Evolutionary conservation across 1,140 invertebrate species (phyloP), one percentile per base, ranked within the genome.

Genomic region (Cephus cinctus): DNA sequence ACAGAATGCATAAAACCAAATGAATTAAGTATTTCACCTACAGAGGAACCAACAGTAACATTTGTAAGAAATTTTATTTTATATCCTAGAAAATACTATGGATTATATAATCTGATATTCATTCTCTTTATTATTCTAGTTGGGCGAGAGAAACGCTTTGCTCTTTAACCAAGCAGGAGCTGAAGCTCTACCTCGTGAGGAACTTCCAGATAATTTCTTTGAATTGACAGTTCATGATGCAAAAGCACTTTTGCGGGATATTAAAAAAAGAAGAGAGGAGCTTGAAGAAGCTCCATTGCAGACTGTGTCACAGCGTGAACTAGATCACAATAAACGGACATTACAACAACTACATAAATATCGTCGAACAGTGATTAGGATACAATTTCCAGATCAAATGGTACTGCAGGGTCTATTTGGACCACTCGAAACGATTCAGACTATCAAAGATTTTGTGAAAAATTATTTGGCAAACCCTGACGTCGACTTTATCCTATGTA

Each of bases 161-260:
- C 64, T 84, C 19, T 90, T 87, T 61, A 83, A 85, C 38, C 78
- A 83, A 51, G 83, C 84, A 54, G 74, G 69, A 2, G 69, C 77
- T 4, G 67, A 80, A 65, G 74, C 79, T 23, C 66, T 81, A 42
- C 65, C 76, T 1, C 60, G 55, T 42, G 80, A 86, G 47, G 86
- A 90, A 46, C 64, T 89, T 21, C 84, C 88, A 11, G 90, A 94
- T 71, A 86, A 86, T 53, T 94, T 94, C 65, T 95, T 87, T 74
- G 88, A 92, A 49, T 63, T 92, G 12, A 90, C 88, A 15, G 77
- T 89, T 15, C 80, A 86, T 45, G 91, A 94, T 77, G 81, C 91
- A 0, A 82, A 81, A 58, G 80, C 78, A 64, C 75, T 94, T 11
- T 75, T 90, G 20, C 75, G 81, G 32, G 87, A 92, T 61, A 76